Conservation (phyloP, 2,113 vertebrate species). For the Chaetodon auriga region DNA sequence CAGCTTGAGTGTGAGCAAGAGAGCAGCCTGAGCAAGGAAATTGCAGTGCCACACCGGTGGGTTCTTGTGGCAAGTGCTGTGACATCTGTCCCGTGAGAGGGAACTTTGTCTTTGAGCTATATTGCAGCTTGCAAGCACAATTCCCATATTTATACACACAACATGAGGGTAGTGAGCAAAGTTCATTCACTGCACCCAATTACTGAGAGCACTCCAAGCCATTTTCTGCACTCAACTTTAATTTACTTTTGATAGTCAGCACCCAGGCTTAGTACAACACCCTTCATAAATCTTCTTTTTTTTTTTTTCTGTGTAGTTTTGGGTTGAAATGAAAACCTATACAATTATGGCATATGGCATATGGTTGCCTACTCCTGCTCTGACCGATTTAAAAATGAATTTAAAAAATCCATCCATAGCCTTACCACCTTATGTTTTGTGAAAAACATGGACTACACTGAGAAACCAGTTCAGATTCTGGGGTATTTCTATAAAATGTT, state of each 20-base stretch:
- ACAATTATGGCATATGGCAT: background rate
- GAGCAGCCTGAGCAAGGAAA: slow-evolving; percentile 25
- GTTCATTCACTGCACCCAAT: slow-evolving; percentile 46
- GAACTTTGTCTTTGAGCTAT: slow-evolving; percentile 29
- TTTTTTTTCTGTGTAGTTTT: background rate
- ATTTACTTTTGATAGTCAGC: slow-evolving; percentile 29
- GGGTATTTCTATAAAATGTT: background rate
- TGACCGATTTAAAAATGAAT: background rate
- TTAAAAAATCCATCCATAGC: background rate
- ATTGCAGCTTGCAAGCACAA: slow-evolving; percentile 17
- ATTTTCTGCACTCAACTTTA: slow-evolving; percentile 25
- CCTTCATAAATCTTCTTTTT: background rate
- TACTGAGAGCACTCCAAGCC: slow-evolving; percentile 30
- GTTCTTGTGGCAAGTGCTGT: background rate
- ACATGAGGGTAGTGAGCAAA: slow-evolving; percentile 10
- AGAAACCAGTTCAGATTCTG: background rate
- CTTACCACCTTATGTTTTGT: background rate
- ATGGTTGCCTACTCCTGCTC: background rate
- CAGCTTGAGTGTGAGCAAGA: slow-evolving; percentile 34
- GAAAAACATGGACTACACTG: background rate
- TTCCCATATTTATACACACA: slow-evolving; percentile 3
- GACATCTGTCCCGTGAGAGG: slow-evolving; percentile 14
- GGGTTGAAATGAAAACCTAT: background rate
- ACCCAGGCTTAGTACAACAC: background rate
- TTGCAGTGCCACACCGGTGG: slow-evolving; percentile 17